Percentiles rank a stretch among this genome's conserved stretches.
Evolutionary conservation across 2,113 vertebrate genomes (phyloP).

Genomic region (Hyperoodon ampullatus): DNA sequence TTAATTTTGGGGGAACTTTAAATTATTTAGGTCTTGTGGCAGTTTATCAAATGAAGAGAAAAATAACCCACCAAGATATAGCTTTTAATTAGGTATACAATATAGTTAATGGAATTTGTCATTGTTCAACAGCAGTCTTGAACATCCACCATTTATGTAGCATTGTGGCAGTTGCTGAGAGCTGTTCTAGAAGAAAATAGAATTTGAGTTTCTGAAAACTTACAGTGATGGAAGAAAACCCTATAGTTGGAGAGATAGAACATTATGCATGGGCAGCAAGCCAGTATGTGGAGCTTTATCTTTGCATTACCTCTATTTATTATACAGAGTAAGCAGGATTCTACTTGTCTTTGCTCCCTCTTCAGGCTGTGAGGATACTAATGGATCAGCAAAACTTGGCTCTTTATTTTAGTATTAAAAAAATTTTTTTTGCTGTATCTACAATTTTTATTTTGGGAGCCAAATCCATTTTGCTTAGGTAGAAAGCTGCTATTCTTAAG

Average conservation of each 20-base stretch:
- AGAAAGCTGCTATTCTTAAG: neutral
- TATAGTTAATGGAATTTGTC: neutral
- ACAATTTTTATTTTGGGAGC: neutral
- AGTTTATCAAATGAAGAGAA: constrained; percentile 38
- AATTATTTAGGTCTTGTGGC: neutral
- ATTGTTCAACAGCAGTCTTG: neutral
- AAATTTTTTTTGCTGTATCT: neutral
- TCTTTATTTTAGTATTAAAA: constrained; percentile 14
- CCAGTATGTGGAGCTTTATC: neutral
- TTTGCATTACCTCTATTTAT: neutral
- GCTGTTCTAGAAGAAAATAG: neutral
- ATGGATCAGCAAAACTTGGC: neutral
- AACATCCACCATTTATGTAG: neutral
- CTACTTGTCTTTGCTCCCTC: neutral
- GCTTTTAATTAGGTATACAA: neutral
- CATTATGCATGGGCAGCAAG: neutral
- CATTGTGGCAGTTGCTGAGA: neutral
- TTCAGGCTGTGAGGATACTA: neutral
- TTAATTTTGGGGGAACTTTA: neutral
- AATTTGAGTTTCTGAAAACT: neutral
- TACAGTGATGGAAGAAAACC: neutral
- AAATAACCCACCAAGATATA: neutral
- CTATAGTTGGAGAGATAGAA: neutral
- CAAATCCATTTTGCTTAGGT: neutral
- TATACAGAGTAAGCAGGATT: neutral